Percentiles rank a stretch among this genome's conserved stretches.
phyloP scores from a whole-genome alignment of 64 coral and sea anemone genomes.

The Anthopleura sola region DNA sequence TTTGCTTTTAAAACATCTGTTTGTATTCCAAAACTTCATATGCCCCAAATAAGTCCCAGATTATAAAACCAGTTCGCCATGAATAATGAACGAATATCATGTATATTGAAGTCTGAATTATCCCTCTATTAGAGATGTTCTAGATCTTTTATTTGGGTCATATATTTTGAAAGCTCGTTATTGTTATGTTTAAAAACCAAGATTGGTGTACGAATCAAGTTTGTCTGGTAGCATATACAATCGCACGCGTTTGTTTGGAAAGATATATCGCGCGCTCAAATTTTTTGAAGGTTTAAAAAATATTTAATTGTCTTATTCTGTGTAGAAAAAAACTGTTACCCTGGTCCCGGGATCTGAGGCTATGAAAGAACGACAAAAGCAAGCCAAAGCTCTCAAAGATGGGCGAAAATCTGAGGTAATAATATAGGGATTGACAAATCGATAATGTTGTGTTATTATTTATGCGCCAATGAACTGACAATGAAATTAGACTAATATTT shows the following conservation, averaged over 20 bases:
- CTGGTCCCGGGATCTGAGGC: slow-evolving; percentile 71
- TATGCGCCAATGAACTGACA: not conserved
- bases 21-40: not conserved
- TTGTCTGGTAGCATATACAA: not conserved
- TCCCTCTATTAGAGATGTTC: not conserved
- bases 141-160: not conserved
- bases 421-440: not conserved
- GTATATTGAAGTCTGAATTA: not conserved
- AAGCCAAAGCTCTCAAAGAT: slow-evolving; percentile 71
- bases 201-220: not conserved
- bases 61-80: no score
- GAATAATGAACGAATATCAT: not conserved
- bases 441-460: not conserved
- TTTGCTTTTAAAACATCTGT: not conserved
- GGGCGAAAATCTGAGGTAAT: slow-evolving; percentile 58
- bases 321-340: slow-evolving; percentile 83
- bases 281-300: not conserved
- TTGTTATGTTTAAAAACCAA: not conserved
- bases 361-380: slow-evolving; percentile 84
- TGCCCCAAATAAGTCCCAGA: not conserved
- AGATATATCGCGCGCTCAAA: not conserved
- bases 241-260: not conserved
- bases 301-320: not conserved
- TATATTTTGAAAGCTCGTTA: not conserved
- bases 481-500: slow-evolving; percentile 10